These are phyloP conservation scores for Pyrrhosoma nymphula DNA, from an alignment of 2,888 invertebrate species.

Conservation along the genomic window DNA sequence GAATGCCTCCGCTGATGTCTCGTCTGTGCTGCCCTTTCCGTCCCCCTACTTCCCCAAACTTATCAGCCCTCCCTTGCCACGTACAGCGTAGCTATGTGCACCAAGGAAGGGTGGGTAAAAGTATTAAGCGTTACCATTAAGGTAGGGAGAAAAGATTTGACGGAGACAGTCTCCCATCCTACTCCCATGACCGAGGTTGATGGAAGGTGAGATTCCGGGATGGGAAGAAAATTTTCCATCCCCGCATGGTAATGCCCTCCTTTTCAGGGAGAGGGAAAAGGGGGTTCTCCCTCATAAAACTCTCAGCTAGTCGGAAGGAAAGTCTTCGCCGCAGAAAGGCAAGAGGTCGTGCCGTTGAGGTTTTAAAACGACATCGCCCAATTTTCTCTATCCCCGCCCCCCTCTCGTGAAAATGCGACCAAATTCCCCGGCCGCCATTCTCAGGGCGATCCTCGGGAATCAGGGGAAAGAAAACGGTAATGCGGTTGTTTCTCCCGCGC, in stretches of 20 bases:
- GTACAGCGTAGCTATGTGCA: not conserved
- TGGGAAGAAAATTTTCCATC: not conserved
- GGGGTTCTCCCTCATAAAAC: not conserved
- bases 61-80: not conserved
- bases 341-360: slow-evolving; percentile 32
- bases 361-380: slow-evolving; percentile 32
- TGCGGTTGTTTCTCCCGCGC: not conserved
- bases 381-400: not conserved
- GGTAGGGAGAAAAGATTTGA: not conserved
- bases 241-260: slow-evolving; percentile 33
- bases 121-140: not conserved
- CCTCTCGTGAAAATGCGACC: not conserved
- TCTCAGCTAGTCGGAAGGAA: slow-evolving; percentile 16
- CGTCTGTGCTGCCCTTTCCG: not conserved
- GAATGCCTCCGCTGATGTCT: too few species aligned
- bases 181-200: not conserved
- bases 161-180: not conserved
- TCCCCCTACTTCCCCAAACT: not conserved
- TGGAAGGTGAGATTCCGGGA: slow-evolving; percentile 13
- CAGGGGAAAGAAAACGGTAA: not conserved
- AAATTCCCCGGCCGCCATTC: slow-evolving; percentile 4
- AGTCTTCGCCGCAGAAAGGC: slow-evolving; percentile 34
- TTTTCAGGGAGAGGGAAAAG: not conserved
- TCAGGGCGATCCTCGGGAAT: not conserved
- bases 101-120: not conserved